Conservation (phyloP, 2,113 vertebrate genomes). For the Falco punctatus region DNA sequence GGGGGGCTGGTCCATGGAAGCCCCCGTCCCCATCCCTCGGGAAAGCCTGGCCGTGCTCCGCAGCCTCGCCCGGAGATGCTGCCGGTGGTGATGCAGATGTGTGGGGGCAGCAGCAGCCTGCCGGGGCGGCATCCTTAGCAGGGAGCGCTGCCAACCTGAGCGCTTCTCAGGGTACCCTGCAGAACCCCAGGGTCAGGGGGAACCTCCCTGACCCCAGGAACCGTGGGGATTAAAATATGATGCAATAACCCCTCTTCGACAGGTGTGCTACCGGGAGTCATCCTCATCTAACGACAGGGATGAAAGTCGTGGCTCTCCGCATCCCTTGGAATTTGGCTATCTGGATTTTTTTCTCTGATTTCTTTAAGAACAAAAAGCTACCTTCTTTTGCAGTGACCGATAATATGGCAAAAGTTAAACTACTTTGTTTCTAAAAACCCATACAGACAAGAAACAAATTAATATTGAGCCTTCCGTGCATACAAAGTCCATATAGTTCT, state of each 20-base stretch:
- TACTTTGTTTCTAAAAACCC: background rate
- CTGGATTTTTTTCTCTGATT: background rate
- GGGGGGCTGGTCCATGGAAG: too few relatives aligned
- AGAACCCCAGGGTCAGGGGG: too few relatives aligned
- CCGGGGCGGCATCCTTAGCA: background rate
- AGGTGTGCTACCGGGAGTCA: rapidly evolving
- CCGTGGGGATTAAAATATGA: background rate
- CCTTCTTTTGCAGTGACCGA: background rate
- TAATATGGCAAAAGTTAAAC: background rate
- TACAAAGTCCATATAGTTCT: background rate
- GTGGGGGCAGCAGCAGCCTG: background rate
- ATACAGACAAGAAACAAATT: background rate
- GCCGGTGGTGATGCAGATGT: too few relatives aligned
- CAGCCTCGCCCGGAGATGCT: too few relatives aligned
- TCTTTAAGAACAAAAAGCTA: background rate
- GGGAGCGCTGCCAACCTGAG: too few relatives aligned
- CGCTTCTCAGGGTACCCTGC: rapidly evolving
- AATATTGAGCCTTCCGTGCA: background rate
- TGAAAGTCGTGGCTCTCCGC: background rate
- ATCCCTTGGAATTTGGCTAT: background rate
- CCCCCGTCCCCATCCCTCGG: too few relatives aligned
- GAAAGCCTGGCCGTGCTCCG: too few relatives aligned
- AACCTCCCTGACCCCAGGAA: background rate
- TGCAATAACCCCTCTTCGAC: background rate
- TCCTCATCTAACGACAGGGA: background rate